A percentile compares a stretch with the other conserved stretches of the same genome.
Conservation (phyloP, 2,797 vertebrate species). For the Acrocephalus scirpaceus region DNA sequence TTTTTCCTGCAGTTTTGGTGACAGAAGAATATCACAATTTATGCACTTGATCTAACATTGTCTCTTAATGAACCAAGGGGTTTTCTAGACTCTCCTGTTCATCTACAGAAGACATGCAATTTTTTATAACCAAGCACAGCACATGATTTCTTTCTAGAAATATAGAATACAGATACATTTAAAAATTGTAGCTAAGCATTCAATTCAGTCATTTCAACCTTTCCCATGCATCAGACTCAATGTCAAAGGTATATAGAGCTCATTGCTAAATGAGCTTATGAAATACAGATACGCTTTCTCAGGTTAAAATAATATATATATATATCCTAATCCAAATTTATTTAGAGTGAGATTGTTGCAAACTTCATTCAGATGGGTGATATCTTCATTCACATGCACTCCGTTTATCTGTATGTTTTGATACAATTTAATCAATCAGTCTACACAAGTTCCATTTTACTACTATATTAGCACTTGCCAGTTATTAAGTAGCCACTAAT, state of each 20-base stretch:
- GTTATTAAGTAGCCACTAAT: background rate
- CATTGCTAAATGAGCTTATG: background rate
- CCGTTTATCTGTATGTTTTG: background rate
- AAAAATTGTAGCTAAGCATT: background rate
- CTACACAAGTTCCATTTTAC: background rate
- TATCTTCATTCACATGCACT: background rate
- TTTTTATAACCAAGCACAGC: background rate
- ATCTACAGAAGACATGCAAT: background rate
- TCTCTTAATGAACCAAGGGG: background rate
- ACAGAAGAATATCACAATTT: background rate
- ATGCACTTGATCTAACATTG: background rate
- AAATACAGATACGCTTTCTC: background rate
- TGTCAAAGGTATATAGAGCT: background rate
- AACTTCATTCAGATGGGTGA: background rate
- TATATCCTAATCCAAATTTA: background rate
- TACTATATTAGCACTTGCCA: background rate
- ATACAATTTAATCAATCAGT: background rate
- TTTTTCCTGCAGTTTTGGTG: accelerated
- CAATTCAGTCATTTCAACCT: background rate
- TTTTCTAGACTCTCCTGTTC: background rate
- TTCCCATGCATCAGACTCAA: background rate
- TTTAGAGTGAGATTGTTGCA: background rate
- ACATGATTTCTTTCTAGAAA: background rate
- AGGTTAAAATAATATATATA: background rate
- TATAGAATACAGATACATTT: background rate